These are phyloP conservation scores for Melikaiella ostensackeni DNA, from an alignment of 2,888 invertebrate genomes.

Conservation along the genomic window DNA sequence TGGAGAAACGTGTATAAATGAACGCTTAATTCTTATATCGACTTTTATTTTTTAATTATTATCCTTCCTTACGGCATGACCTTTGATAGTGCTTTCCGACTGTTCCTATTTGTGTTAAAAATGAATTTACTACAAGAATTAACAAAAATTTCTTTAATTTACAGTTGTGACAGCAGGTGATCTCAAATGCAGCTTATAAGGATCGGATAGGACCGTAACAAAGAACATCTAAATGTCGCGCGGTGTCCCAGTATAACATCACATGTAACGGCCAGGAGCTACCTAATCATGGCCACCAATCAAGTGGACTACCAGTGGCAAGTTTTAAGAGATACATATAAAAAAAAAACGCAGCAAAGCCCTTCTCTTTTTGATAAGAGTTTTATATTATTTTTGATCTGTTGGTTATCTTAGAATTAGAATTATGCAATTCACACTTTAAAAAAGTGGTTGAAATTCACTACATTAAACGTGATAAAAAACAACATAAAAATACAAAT, in stretches of 20 bases:
- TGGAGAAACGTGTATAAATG: background rate
- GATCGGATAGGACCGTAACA: constrained; percentile 60
- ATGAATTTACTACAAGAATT: background rate
- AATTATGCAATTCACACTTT: background rate
- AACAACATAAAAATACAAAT: no score
- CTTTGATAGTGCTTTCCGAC: background rate
- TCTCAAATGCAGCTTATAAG: constrained; percentile 69
- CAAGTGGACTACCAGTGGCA: constrained; percentile 79
- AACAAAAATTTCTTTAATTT: constrained; percentile 41
- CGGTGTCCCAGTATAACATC: constrained; percentile 69
- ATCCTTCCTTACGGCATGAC: background rate
- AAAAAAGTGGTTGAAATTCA: no score
- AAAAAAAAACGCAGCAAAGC: background rate
- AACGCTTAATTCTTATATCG: background rate
- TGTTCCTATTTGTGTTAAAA: background rate
- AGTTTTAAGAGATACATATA: constrained; percentile 54
- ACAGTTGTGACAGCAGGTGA: constrained; percentile 70
- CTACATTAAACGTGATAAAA: no score
- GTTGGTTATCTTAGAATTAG: background rate
- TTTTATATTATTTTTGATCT: background rate
- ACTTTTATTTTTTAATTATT: background rate
- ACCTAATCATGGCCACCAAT: constrained; percentile 77
- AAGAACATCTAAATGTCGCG: constrained; percentile 70
- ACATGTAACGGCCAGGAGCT: constrained; percentile 70
- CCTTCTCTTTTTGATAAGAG: background rate